Base-by-base conservation (phyloP, 2,888 invertebrate genomes). In the Coleophora deauratella region DNA sequence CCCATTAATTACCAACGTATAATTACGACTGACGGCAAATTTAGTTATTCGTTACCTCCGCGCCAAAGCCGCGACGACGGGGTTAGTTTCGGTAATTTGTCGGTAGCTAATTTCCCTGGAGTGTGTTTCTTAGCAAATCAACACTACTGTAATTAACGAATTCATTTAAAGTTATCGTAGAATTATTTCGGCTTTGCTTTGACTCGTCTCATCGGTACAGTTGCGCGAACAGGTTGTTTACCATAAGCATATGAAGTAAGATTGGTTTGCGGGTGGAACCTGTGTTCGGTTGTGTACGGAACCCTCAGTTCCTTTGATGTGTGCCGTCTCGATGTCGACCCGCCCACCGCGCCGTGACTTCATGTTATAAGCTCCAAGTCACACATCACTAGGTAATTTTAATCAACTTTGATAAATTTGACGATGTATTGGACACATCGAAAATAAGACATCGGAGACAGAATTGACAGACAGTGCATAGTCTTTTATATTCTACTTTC, bases 141-240 rank as follows among this genome's bases (percentile, higher is more conserved):
- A 79, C 79, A 79, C 77, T 78, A 76, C 59, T 68, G 70, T 81
- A 81, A 82, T 81, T 81, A 82, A 72, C 61, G 68, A 67, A 75
- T 75, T 81, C 74, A 71, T 82, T 77, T 79, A 80, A 77, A 75
- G 71, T 73, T 77, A 67, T 68, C 62, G 64, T 54, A 55, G 53
- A 59, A 59, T 60, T 62, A 67, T 71, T 72, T 70, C 49, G 66
- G 54, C 21, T 43, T 35, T 33, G 13, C 33, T 37, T 31, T 42
- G 33, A 42, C 41, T 39, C 33, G 30, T 28, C 37, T 43, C 14
- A 13, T 38, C 37, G 36, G 28, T 37, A 37, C 37, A 37, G 9
- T 3, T 9, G 21, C 38, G 41, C 39, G 15, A 14, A 8, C 32
- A 15, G 38, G 38, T 38, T 12, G 31, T 10, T n/a, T 4, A 21